Base-by-base conservation (phyloP, 2,797 vertebrate species). In the Brachyalestes nurse region DNA sequence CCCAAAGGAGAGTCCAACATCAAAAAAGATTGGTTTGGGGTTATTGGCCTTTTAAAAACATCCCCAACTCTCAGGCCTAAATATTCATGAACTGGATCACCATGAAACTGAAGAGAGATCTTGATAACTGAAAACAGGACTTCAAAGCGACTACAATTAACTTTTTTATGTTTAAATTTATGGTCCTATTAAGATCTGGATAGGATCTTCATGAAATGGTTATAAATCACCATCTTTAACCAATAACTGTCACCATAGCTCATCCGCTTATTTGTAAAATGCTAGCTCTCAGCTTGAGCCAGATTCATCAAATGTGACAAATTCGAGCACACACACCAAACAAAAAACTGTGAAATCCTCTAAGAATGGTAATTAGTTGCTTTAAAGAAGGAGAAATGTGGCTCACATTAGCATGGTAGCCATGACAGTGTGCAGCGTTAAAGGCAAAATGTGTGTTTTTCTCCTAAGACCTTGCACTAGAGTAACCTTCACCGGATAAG, bases 1-100 rank as follows among this genome's bases (percentile, higher is more conserved):
- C 34, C 28, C 1, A 34, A 76, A 49, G 21, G 0, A 66, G 67
- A 64, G 67, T 77, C 75, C 23, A 16, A 73, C 66, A 82, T 82
- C 51, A 73, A 60, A 77, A 60, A 57, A 47, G n/a, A 58, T 21
- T 58, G 23, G 19, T 58, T 47, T 12, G 34, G 77, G 51, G 53
- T 51, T 58, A 49, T 67, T 25, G 17, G 34, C 53, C 45, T 47
- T 47, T 8, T 8, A 47, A 47, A 47, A 47, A 47, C 34, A 34
- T 34, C 34, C 34, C 34, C 1, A 66, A 61, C 38, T 40, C 72
- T 25, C 21, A 67, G 60, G 64, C 62, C 51, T 67, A 78, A 82
- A 67, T 78, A 82, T 66, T 77, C 72, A 81, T 77, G 66, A 55
- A 55, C 75, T 71, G 65, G 62, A 77, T 49, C 73, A 55, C 53